Conservation (phyloP, 2,797 vertebrate genomes). For the Florisuga fusca region DNA sequence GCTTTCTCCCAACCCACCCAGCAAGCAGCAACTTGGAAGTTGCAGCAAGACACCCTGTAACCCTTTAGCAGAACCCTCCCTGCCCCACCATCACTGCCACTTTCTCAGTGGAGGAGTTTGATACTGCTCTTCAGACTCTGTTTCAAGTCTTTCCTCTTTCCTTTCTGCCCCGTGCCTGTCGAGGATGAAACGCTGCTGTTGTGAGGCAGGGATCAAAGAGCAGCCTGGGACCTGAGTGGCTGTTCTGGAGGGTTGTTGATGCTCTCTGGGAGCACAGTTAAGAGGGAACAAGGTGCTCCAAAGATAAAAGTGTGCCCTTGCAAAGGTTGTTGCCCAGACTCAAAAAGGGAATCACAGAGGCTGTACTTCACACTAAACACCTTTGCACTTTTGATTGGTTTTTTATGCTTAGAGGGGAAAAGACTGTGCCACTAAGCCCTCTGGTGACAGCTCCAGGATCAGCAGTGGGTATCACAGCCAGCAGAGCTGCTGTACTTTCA, state of each 20-base stretch:
- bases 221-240: fast-evolving
- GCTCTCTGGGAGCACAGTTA: not conserved
- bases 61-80: not conserved
- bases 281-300: not conserved
- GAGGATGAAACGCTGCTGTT: not conserved
- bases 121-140: not conserved
- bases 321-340: not conserved
- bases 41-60: not conserved
- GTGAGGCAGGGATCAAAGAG: not conserved
- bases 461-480: not conserved
- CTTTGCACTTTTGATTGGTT: constrained; percentile 61
- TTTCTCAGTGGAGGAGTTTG: not conserved
- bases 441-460: constrained; percentile 65
- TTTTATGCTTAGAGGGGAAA: not conserved
- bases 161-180: not conserved
- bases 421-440: constrained; percentile 52
- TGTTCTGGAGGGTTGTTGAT: not conserved
- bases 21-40: not conserved
- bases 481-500: not conserved
- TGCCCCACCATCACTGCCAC: not conserved
- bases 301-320: not conserved
- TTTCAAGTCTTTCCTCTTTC: not conserved
- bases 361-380: not conserved
- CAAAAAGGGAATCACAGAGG: not conserved
- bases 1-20: not conserved